phyloP scores from a whole-genome alignment of 2,113 vertebrate genomes.

The Percopsis transmontana region DNA sequence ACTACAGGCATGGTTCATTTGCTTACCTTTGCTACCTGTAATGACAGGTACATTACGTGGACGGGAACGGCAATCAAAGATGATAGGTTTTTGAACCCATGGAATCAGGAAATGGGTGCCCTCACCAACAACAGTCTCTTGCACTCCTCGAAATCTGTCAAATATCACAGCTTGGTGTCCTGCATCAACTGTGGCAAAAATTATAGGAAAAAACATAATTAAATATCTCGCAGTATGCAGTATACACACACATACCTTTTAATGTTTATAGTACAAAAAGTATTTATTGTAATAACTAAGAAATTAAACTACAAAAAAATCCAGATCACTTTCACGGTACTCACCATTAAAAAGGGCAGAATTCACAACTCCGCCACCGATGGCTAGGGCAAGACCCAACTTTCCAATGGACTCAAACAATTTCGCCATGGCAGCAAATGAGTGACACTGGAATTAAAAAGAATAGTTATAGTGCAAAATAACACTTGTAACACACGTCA shows the following conservation, averaged over 20 bases:
- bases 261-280: too few species aligned
- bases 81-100: slow-evolving; percentile 96
- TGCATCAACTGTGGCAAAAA: slow-evolving; percentile 84
- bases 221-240: not conserved
- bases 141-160: slow-evolving; percentile 90
- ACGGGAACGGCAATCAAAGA: slow-evolving; percentile 95
- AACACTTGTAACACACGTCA: not conserved
- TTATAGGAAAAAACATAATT: not conserved
- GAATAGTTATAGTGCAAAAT: not conserved
- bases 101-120: slow-evolving; percentile 97
- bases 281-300: not conserved
- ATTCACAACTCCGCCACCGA: slow-evolving; percentile 91
- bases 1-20: not conserved
- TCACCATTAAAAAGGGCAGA: slow-evolving; percentile 96
- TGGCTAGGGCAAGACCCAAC: slow-evolving; percentile 88
- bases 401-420: slow-evolving; percentile 93
- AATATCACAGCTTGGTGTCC: slow-evolving; percentile 96
- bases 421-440: slow-evolving; percentile 79
- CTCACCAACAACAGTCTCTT: slow-evolving; percentile 87
- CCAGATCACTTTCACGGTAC: slow-evolving; percentile 20
- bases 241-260: not conserved
- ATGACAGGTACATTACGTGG: slow-evolving; percentile 95
- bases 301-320: not conserved
- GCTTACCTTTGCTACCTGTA: slow-evolving; percentile 95
- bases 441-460: not conserved